Conservation (phyloP, 2,888 invertebrate species). For the Pandemis corylana region DNA sequence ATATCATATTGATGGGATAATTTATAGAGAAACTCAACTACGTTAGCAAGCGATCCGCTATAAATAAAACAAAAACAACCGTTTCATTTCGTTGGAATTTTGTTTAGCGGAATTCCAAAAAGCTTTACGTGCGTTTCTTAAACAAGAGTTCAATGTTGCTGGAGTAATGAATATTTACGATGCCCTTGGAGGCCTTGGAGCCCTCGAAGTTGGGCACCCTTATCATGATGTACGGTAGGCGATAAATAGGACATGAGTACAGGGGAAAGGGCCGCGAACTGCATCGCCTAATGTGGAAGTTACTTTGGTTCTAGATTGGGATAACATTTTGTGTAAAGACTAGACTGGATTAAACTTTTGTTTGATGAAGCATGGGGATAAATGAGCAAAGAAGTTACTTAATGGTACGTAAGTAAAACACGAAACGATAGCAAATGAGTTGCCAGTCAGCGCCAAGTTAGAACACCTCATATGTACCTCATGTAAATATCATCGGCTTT, state of each 20-base stretch:
- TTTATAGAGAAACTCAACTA: no score
- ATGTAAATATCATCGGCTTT: no score
- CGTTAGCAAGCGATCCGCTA: background rate
- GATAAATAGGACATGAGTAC: constrained; percentile 53
- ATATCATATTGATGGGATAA: no score
- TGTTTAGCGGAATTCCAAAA: constrained; percentile 38
- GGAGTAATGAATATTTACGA: constrained; percentile 65
- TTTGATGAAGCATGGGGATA: no score
- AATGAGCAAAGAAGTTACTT: no score
- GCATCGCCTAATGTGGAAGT: constrained; percentile 9
- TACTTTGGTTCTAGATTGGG: background rate
- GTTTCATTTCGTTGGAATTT: constrained; percentile 1
- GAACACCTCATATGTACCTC: no score
- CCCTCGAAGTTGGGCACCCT: constrained; percentile 51
- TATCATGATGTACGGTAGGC: constrained; percentile 57
- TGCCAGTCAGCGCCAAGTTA: no score
- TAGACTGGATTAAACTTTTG: background rate
- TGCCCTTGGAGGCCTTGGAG: constrained; percentile 47
- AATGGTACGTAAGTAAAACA: no score
- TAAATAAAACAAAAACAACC: background rate
- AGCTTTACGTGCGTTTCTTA: constrained; percentile 55
- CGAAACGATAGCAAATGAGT: no score
- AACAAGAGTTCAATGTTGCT: constrained; percentile 60
- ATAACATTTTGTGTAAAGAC: background rate
- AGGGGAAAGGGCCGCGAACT: constrained; percentile 39